A percentile compares a stretch with the other conserved stretches of the same genome.
These are phyloP conservation scores for Chrysodeixis includens DNA, from an alignment of 2,888 invertebrate species.

Conservation along the genomic window DNA sequence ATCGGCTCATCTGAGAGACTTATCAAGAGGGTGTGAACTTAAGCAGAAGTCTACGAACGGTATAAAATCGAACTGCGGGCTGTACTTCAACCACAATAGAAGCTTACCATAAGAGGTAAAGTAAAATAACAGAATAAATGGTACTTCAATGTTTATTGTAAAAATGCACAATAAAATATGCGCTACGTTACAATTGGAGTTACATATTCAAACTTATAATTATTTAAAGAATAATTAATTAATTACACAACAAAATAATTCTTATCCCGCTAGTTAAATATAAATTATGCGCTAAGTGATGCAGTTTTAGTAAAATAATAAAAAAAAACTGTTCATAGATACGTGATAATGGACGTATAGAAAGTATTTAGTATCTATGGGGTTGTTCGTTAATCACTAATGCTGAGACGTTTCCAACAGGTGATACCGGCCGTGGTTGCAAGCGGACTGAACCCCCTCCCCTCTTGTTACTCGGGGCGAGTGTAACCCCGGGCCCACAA, in stretches of 20 bases:
- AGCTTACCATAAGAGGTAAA: too few species aligned
- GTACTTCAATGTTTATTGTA: constrained; percentile 52
- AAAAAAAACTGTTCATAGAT: constrained; percentile 35
- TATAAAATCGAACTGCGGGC: too few species aligned
- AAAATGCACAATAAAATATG: constrained; percentile 41
- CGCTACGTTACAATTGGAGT: constrained; percentile 32
- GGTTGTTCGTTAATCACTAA: too few species aligned
- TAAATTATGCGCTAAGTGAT: constrained; percentile 54
- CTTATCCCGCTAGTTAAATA: constrained; percentile 22
- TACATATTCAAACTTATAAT: constrained; percentile 41
- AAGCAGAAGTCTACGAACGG: too few species aligned
- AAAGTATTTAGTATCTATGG: neutral
- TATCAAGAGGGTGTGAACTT: too few species aligned
- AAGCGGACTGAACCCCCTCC: too few species aligned
- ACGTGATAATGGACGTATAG: constrained; percentile 35
- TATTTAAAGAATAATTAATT: constrained; percentile 45
- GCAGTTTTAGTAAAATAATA: constrained; percentile 25
- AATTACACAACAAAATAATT: constrained; percentile 40
- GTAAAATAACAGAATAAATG: constrained; percentile 29
- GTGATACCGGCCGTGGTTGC: too few species aligned
- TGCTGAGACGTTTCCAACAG: too few species aligned
- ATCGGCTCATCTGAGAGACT: too few species aligned
- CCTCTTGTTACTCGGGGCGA: too few species aligned
- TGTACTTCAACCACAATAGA: too few species aligned
- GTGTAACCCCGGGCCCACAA: too few species aligned